Evolutionary conservation across 2,888 invertebrate genomes (phyloP).

Genomic region (Perdita meconis): DNA sequence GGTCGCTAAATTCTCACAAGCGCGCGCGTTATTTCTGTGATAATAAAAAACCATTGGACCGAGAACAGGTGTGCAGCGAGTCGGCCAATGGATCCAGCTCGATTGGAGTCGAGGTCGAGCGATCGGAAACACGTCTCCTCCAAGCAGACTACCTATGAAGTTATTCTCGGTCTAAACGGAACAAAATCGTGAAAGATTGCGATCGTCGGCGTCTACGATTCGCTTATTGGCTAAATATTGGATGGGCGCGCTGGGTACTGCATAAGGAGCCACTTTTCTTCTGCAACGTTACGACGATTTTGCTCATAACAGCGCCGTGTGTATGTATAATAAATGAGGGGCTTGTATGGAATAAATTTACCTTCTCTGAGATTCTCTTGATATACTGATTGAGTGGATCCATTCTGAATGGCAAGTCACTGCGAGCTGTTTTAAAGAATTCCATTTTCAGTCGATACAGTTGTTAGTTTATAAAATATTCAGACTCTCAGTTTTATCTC

Average conservation of each 20-base stretch:
- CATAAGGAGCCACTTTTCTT: neutral
- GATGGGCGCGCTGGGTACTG: no score
- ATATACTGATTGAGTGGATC: no score
- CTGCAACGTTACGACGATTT: neutral
- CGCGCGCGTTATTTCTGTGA: constrained; percentile 51
- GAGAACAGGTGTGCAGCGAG: constrained; percentile 32
- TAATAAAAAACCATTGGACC: constrained; percentile 61
- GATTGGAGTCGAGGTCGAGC: constrained; percentile 58
- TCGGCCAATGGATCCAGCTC: constrained; percentile 24
- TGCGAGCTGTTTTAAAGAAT: no score
- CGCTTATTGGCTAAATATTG: neutral
- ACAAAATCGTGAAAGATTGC: constrained; percentile 29
- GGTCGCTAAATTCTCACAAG: constrained; percentile 58
- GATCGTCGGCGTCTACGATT: neutral
- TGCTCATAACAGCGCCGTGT: no score
- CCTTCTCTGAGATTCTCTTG: no score
- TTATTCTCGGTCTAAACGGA: constrained; percentile 43
- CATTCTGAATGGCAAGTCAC: no score
- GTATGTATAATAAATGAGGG: no score
- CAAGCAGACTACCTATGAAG: constrained; percentile 26
- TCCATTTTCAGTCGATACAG: no score
- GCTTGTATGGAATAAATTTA: no score
- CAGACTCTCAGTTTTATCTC: no score
- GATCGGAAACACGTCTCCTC: constrained; percentile 38
- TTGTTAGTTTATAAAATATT: no score